A percentile compares a stretch with the other conserved stretches of the same genome.
phyloP scores from a whole-genome alignment of 2,888 invertebrate species.

The Amaurobius ferox region DNA sequence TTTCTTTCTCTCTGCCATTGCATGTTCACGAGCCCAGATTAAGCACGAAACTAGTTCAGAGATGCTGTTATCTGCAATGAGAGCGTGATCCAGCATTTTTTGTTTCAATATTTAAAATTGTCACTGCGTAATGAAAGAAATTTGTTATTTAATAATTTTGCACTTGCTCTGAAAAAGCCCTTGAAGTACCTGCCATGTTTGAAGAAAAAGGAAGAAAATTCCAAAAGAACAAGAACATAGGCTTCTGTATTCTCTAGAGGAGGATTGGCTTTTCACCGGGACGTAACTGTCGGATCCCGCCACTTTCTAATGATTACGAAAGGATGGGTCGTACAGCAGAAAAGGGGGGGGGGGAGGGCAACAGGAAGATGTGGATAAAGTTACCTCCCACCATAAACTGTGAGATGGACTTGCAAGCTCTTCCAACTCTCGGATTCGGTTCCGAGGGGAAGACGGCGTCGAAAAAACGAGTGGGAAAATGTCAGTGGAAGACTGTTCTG shows the following conservation, averaged over 20 bases:
- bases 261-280: too few species aligned
- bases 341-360: not conserved
- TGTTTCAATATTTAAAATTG: too few species aligned
- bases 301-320: not conserved
- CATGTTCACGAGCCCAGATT: too few species aligned
- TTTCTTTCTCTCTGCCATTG: too few species aligned
- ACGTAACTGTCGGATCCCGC: not conserved
- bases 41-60: too few species aligned
- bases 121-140: too few species aligned
- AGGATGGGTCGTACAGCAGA: not conserved
- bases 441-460: not conserved
- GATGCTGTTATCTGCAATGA: too few species aligned
- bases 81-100: too few species aligned
- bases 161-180: not conserved
- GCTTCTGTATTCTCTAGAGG: too few species aligned
- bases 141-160: not conserved
- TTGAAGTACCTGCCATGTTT: not conserved
- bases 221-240: too few species aligned
- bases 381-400: constrained; percentile 40
- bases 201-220: too few species aligned
- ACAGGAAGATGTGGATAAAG: constrained; percentile 48
- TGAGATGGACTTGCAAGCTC: constrained; percentile 11
- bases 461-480: constrained; percentile 39
- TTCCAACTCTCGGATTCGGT: constrained; percentile 9
- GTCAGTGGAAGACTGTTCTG: not conserved